Evolutionary conservation across 1,140 invertebrate species (phyloP).

Genomic region (Temnothorax nylanderi): DNA sequence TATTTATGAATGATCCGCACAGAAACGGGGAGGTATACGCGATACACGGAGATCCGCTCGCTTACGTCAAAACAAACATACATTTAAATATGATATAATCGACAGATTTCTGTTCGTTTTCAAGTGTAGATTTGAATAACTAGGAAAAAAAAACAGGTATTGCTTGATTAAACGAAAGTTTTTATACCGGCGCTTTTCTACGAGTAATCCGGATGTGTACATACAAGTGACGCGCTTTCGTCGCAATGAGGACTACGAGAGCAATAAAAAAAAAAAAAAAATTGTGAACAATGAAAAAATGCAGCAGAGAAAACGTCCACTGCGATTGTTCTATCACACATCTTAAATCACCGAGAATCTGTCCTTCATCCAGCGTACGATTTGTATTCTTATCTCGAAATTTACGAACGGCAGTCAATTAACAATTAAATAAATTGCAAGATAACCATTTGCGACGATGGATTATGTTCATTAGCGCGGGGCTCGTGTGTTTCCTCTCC

Average conservation of each 20-base stretch:
- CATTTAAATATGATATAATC: not conserved
- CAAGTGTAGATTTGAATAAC: not conserved
- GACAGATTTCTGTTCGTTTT: conserved; percentile 40
- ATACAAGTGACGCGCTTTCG: conserved; percentile 19
- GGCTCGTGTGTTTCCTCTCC: conserved; percentile 52
- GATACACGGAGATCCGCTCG: not conserved
- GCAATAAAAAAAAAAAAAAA: conserved; percentile 14
- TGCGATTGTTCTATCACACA: not conserved
- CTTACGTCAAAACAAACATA: conserved; percentile 1
- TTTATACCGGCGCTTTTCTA: conserved; percentile 62
- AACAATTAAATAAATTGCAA: conserved; percentile 1
- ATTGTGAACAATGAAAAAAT: conserved; percentile 7
- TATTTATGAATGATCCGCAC: not conserved
- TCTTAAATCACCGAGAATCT: not conserved
- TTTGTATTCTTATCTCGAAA: conserved; percentile 1
- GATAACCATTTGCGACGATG: conserved; percentile 2
- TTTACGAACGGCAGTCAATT: not conserved
- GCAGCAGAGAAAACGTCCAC: not conserved
- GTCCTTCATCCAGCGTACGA: not conserved
- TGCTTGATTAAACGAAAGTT: conserved; percentile 53
- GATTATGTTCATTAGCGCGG: conserved; percentile 11
- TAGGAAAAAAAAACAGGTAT: conserved; percentile 15
- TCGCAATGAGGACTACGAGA: conserved; percentile 15
- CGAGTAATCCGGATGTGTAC: conserved; percentile 35
- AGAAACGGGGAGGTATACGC: not conserved